Percentiles rank a stretch among this genome's conserved stretches.
Evolutionary conservation across 2,888 invertebrate genomes (phyloP).

Genomic region (Hedychridium roseum): DNA sequence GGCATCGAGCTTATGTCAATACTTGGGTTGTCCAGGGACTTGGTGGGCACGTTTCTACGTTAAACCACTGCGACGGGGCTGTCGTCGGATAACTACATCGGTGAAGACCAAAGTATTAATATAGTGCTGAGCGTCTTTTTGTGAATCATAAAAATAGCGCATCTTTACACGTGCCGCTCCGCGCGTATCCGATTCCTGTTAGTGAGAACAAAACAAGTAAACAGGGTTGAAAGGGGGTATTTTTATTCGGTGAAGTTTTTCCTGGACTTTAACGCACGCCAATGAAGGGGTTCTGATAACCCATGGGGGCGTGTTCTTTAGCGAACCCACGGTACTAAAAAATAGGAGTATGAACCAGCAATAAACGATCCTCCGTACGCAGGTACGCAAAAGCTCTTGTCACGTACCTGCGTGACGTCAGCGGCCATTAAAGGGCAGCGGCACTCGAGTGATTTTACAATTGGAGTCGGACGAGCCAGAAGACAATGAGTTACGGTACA

Average conservation of each 20-base stretch:
- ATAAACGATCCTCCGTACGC: no score
- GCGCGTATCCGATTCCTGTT: not conserved
- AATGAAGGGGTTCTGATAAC: no score
- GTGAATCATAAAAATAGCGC: conserved; percentile 30
- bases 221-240: no score
- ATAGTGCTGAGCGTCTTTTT: conserved; percentile 22
- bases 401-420: conserved; percentile 32
- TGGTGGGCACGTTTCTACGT: no score
- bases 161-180: conserved; percentile 1
- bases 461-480: conserved; percentile 23
- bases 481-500: conserved; percentile 16
- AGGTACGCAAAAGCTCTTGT: conserved; percentile 18
- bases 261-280: no score
- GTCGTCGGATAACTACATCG: conserved; percentile 17
- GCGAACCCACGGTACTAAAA: no score
- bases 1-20: no score
- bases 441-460: conserved; percentile 32
- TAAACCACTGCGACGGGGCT: no score
- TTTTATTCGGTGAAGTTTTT: no score
- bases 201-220: conserved; percentile 13
- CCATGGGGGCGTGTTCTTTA: no score
- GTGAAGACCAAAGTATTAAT: conserved; percentile 28
- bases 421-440: conserved; percentile 30
- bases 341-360: no score
- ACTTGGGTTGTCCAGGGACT: no score